A percentile compares a stretch with the other conserved stretches of the same genome.
Conservation (phyloP, 2,888 invertebrate species). For the Lasioglossum calceatum region DNA sequence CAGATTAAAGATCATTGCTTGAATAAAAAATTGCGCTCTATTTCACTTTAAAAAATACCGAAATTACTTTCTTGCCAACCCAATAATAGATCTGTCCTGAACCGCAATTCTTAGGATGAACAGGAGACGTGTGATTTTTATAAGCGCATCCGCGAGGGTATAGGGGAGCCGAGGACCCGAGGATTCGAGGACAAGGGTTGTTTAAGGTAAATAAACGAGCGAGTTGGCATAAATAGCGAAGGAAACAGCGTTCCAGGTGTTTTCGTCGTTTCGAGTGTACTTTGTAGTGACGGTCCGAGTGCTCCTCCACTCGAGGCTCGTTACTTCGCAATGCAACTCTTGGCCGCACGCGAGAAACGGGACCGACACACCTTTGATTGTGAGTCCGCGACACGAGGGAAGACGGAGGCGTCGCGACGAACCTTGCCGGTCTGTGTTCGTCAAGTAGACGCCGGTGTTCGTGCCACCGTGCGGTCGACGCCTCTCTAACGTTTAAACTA, state of each 20-base stretch:
- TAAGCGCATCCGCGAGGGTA: background rate
- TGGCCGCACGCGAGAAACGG: conserved; percentile 67
- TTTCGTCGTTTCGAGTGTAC: conserved; percentile 73
- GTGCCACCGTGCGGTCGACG: conserved; percentile 30
- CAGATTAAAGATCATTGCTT: no score
- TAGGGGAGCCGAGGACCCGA: background rate
- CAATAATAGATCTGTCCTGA: no score
- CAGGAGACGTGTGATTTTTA: background rate
- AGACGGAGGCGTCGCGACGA: conserved; percentile 32
- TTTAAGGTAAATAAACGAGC: conserved; percentile 68
- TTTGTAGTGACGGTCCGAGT: conserved; percentile 72
- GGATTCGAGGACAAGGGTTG: conserved; percentile 24
- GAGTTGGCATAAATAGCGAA: conserved; percentile 74
- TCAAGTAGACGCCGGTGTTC: conserved; percentile 3
- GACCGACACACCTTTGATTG: conserved; percentile 13
- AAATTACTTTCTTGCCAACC: no score
- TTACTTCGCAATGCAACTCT: conserved; percentile 77
- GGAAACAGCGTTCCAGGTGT: conserved; percentile 77
- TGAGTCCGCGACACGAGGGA: conserved; percentile 4
- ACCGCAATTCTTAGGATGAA: background rate
- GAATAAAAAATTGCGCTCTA: no score
- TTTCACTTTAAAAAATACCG: no score
- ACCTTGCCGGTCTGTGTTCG: background rate
- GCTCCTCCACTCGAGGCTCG: conserved; percentile 75
- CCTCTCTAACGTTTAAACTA: conserved; percentile 48